A percentile compares a stretch with the other conserved stretches of the same genome.
Evolutionary conservation across 1,140 invertebrate species (phyloP).

Genomic region (Drosophila ananassae): DNA sequence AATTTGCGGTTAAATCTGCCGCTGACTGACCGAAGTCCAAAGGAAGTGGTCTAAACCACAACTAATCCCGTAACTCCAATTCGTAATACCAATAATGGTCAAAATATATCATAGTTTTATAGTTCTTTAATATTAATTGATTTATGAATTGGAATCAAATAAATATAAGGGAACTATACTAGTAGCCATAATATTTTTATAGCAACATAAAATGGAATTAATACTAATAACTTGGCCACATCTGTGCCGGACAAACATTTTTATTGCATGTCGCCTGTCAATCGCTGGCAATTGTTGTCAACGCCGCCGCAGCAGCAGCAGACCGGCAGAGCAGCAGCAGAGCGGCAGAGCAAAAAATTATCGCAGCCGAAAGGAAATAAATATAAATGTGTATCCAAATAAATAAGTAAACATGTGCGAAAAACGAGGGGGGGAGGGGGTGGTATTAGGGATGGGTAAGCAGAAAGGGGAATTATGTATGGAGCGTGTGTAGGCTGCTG

Average conservation of each 20-base stretch:
- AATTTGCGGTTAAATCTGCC: slow-evolving; percentile 46
- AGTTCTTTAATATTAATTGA: neutral
- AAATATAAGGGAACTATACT: neutral
- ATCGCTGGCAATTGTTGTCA: slow-evolving; percentile 53
- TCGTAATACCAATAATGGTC: neutral
- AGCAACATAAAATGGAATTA: neutral
- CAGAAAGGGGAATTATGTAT: neutral
- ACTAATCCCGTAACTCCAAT: neutral
- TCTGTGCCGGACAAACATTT: slow-evolving; percentile 33
- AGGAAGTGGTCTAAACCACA: slow-evolving; percentile 12
- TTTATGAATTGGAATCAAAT: neutral
- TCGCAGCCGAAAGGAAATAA: slow-evolving; percentile 58
- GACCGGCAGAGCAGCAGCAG: neutral
- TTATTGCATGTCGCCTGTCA: slow-evolving; percentile 54
- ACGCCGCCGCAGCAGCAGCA: slow-evolving; percentile 25
- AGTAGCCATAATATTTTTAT: neutral
- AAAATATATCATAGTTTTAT: neutral
- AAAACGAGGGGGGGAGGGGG: slow-evolving; percentile 22
- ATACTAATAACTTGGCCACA: neutral
- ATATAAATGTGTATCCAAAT: slow-evolving; percentile 62
- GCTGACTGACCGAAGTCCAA: slow-evolving; percentile 18
- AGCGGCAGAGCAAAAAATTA: slow-evolving; percentile 45
- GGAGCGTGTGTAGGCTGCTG: slow-evolving; percentile 38
- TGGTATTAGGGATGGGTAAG: neutral
- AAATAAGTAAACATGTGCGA: slow-evolving; percentile 60